Evolutionary conservation across 53 echinoderm and acorn worm species (phyloP).

Genomic region (Actinopyga echinites): DNA sequence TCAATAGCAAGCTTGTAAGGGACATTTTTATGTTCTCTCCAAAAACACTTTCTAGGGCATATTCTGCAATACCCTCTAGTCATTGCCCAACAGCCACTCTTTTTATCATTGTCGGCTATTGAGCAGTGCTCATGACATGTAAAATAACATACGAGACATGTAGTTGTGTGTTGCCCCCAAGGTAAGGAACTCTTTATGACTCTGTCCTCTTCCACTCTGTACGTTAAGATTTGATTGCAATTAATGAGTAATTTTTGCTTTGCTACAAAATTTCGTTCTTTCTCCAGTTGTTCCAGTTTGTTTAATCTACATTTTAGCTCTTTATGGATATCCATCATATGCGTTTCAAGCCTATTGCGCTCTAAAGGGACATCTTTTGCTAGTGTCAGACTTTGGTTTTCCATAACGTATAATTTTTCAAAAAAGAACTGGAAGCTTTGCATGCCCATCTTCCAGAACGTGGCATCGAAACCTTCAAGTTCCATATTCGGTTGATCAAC

Average conservation of each 20-base stretch:
- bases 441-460: slow-evolving; percentile 19
- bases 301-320: slow-evolving; percentile 14
- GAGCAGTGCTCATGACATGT: slow-evolving; percentile 45
- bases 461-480: not conserved
- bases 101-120: not conserved
- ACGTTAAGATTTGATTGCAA: slow-evolving; percentile 16
- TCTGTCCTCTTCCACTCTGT: slow-evolving; percentile 18
- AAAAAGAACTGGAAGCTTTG: slow-evolving; percentile 40
- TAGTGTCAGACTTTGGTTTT: slow-evolving; percentile 30
- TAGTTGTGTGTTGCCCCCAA: not conserved
- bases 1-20: not conserved
- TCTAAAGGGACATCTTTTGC: slow-evolving; percentile 46
- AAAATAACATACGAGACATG: slow-evolving; percentile 35
- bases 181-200: not conserved
- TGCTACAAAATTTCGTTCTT: slow-evolving; percentile 21
- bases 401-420: not conserved
- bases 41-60: not conserved
- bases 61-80: not conserved
- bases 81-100: too few species aligned
- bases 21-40: not conserved
- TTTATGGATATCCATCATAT: slow-evolving; percentile 41
- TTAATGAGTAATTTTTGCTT: slow-evolving; percentile 46
- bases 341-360: slow-evolving; percentile 34
- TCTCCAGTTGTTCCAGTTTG: slow-evolving; percentile 20
- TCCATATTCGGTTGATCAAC: not conserved